These are phyloP conservation scores for Tachina grossa DNA, from an alignment of 2,888 invertebrate genomes.

Conservation along the genomic window DNA sequence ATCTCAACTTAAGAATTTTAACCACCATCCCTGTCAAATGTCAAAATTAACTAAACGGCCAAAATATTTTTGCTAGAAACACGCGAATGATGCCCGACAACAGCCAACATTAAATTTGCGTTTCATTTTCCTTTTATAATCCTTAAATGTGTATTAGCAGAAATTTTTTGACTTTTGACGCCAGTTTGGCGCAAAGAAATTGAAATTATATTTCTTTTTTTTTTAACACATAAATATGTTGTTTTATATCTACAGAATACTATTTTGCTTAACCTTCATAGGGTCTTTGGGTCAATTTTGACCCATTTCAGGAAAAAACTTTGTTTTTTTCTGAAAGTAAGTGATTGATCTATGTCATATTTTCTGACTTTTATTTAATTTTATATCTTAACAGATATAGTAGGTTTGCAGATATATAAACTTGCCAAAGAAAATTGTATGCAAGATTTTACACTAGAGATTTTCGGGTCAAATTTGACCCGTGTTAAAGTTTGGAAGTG, in stretches of 20 bases:
- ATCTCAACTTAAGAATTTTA: slow-evolving; percentile 30
- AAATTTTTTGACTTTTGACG: slow-evolving; percentile 66
- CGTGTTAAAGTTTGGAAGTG: no score
- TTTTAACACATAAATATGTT: not conserved
- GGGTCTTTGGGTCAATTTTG: no score
- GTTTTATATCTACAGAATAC: not conserved
- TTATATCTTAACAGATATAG: no score
- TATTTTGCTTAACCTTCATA: not conserved
- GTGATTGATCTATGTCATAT: no score
- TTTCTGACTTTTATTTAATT: no score
- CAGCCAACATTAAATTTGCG: slow-evolving; percentile 33
- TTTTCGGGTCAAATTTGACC: no score
- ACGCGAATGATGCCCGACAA: slow-evolving; percentile 6
- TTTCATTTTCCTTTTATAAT: slow-evolving; percentile 37
- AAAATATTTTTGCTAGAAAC: not conserved
- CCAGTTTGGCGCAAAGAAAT: slow-evolving; percentile 65
- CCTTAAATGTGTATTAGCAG: slow-evolving; percentile 20
- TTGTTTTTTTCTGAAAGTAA: no score
- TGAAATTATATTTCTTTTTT: slow-evolving; percentile 61
- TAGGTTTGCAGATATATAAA: no score
- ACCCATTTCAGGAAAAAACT: no score
- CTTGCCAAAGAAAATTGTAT: no score
- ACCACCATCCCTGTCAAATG: slow-evolving; percentile 61
- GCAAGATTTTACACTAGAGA: no score
- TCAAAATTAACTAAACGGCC: slow-evolving; percentile 6